A percentile compares a stretch with the other conserved stretches of the same genome.
phyloP scores from a whole-genome alignment of 2,888 invertebrate genomes.

The Thalpophila matura region DNA sequence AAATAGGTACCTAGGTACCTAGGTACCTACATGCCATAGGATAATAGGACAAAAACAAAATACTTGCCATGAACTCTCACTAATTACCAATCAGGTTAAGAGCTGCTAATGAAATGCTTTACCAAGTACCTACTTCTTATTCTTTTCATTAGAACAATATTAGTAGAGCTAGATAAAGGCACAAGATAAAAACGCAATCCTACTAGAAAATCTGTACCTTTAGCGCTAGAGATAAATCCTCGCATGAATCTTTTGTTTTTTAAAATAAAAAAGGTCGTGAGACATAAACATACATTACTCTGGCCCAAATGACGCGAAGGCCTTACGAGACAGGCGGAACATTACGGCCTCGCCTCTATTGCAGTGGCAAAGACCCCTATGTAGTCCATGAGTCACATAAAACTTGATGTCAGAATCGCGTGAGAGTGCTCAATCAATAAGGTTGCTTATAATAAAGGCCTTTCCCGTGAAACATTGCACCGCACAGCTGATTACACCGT shows the following conservation, averaged over 20 bases:
- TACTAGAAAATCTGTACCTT: neutral
- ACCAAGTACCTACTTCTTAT: conserved; percentile 19
- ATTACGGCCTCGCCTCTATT: conserved; percentile 50
- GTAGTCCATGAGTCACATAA: conserved; percentile 60
- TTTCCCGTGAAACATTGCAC: conserved; percentile 51
- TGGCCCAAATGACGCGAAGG: conserved; percentile 33
- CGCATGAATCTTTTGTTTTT: conserved; percentile 19
- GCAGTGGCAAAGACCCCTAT: conserved; percentile 52
- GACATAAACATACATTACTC: conserved; percentile 30
- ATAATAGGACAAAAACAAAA: neutral
- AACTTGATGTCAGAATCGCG: conserved; percentile 58
- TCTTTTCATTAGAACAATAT: conserved; percentile 19
- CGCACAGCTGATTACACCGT: conserved; percentile 56
- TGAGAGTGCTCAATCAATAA: conserved; percentile 58
- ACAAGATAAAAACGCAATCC: neutral
- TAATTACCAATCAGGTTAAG: conserved; percentile 43
- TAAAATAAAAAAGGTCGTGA: conserved; percentile 39
- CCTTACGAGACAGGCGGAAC: conserved; percentile 28
- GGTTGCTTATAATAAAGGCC: conserved; percentile 52
- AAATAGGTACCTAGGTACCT: too few relatives aligned
- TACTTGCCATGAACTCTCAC: conserved; percentile 9
- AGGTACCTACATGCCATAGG: too few relatives aligned
- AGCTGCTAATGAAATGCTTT: conserved; percentile 29
- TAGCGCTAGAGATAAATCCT: neutral
- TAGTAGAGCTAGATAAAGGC: conserved; percentile 1